phyloP scores from a whole-genome alignment of 2,113 vertebrate species.

The Halcyon senegalensis region DNA sequence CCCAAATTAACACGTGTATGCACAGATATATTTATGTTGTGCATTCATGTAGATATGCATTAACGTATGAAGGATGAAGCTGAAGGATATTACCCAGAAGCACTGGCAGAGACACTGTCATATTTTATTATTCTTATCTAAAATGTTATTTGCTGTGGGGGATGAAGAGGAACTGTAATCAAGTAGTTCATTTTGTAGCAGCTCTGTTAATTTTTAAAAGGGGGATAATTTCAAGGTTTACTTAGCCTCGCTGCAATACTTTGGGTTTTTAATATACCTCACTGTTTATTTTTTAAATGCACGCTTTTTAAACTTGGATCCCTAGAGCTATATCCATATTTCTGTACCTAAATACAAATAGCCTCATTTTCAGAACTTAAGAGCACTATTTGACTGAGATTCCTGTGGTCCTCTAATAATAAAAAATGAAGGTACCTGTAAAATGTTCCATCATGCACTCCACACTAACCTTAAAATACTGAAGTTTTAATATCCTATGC shows the following conservation, averaged over 20 bases:
- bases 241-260: neutral
- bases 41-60: neutral
- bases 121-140: neutral
- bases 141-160: neutral
- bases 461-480: neutral
- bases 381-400: neutral
- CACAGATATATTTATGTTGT: neutral
- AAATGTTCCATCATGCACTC: neutral
- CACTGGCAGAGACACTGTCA: neutral
- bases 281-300: neutral
- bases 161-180: neutral
- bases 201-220: neutral
- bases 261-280: neutral
- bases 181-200: neutral
- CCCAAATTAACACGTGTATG: neutral
- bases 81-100: neutral
- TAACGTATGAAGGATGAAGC: neutral
- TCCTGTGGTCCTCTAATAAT: neutral
- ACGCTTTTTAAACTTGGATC: neutral
- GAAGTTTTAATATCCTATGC: neutral
- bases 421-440: neutral
- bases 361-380: conserved; percentile 12
- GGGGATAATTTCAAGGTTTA: neutral
- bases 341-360: neutral
- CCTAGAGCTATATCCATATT: neutral